phyloP scores from a whole-genome alignment of 1,140 invertebrate species.

The Acyrthosiphon pisum region DNA sequence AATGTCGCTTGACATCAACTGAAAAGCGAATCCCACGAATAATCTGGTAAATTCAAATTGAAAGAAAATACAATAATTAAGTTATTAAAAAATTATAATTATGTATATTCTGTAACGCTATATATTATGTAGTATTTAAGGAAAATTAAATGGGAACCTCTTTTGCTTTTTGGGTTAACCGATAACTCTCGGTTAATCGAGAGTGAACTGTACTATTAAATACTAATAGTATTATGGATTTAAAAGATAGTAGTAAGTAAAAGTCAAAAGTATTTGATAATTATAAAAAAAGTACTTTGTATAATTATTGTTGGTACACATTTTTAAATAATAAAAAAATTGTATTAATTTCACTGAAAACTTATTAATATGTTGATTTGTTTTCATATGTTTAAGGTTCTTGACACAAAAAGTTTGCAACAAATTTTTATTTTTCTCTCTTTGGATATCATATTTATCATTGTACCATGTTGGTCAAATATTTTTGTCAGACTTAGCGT shows the following conservation, averaged over 20 bases:
- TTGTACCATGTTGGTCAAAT: conserved; percentile 79
- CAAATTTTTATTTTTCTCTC: conserved; percentile 69
- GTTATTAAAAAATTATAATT: no score
- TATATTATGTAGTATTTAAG: no score
- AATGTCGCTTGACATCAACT: no score
- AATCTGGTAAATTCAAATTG: no score
- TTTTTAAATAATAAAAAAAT: neutral
- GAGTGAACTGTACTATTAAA: no score
- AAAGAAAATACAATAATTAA: no score
- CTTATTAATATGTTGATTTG: neutral
- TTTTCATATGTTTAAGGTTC: conserved; percentile 65
- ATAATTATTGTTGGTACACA: neutral
- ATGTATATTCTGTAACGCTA: no score
- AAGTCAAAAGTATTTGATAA: neutral
- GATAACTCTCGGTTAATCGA: no score
- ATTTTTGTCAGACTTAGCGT: conserved; percentile 82
- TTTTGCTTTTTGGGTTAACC: no score
- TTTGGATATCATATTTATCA: conserved; percentile 80
- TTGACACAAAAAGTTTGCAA: conserved; percentile 72
- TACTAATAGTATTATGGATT: neutral
- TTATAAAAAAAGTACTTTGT: neutral
- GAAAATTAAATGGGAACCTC: no score
- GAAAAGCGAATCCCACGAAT: no score
- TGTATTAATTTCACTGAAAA: neutral
- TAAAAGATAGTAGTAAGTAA: neutral